These are phyloP conservation scores for Ellobius talpinus DNA, from an alignment of 2,113 vertebrate species.

Conservation along the genomic window DNA sequence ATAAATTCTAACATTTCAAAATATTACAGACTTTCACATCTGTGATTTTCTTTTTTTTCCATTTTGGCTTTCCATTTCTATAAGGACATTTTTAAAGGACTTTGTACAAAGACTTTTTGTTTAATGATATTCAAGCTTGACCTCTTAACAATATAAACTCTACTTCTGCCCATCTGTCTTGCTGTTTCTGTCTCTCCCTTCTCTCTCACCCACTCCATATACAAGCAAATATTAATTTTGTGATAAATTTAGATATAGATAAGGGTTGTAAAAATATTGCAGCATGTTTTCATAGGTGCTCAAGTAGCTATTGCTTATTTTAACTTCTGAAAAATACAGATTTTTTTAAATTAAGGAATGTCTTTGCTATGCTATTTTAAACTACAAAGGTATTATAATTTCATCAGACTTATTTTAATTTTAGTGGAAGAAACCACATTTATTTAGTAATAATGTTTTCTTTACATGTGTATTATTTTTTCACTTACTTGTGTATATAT, in stretches of 20 bases:
- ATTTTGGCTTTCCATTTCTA: neutral
- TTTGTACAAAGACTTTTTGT: neutral
- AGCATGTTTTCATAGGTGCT: neutral
- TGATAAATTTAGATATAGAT: neutral
- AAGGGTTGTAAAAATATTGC: neutral
- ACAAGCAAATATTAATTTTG: neutral
- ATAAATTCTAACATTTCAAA: neutral
- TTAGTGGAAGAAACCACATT: neutral
- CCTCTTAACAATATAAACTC: neutral
- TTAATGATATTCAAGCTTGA: neutral
- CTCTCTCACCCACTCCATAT: neutral
- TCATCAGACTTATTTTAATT: neutral
- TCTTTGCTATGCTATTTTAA: neutral
- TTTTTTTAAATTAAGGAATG: neutral
- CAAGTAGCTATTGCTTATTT: neutral
- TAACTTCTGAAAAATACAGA: neutral
- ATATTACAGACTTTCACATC: neutral
- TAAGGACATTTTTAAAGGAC: neutral
- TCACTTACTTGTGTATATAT: too few relatives aligned
- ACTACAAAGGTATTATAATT: neutral
- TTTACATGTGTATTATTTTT: neutral
- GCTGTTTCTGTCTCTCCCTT: neutral
- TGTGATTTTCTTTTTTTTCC: neutral
- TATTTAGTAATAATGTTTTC: neutral
- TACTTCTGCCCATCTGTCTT: neutral